These are phyloP conservation scores for Theristus sp. DNA, from an alignment of 2,888 invertebrate genomes.

Conservation along the genomic window DNA sequence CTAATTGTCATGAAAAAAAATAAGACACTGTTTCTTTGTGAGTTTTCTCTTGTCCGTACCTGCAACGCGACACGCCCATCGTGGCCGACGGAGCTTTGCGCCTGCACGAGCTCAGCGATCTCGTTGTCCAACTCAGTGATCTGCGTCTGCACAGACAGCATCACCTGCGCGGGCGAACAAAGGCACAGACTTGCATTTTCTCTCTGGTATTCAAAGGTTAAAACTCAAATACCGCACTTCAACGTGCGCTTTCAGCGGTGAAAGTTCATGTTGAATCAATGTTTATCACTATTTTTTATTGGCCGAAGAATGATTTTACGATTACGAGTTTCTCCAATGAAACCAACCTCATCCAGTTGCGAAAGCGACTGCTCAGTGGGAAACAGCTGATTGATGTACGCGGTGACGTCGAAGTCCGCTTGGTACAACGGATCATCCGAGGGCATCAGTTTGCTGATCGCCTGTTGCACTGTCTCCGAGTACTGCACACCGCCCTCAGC, in stretches of 20 bases:
- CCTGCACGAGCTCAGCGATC: conserved; percentile 67
- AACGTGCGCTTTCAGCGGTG: background rate
- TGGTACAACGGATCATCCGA: conserved; percentile 46
- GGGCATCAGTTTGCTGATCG: background rate
- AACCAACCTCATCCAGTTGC: conserved; percentile 65
- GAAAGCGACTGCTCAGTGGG: conserved; percentile 93
- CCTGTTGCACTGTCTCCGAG: background rate
- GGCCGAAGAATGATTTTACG: no score
- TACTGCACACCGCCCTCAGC: no score
- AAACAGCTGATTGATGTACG: conserved; percentile 86
- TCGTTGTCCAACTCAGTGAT: conserved; percentile 53
- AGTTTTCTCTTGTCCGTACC: conserved; percentile 38
- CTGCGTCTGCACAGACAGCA: conserved; percentile 27
- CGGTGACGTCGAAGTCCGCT: conserved; percentile 76
- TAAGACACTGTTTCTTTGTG: background rate
- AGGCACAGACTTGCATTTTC: no score
- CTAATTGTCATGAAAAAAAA: background rate
- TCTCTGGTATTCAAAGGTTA: no score
- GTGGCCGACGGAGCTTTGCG: conserved; percentile 64
- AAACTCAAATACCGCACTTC: no score
- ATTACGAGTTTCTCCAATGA: no score
- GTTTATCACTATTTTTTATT: no score
- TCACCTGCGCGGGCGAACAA: no score
- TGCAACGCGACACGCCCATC: conserved; percentile 66
- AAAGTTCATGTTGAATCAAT: no score